These are phyloP conservation scores for Chanos chanos DNA, from an alignment of 2,797 vertebrate species.

Conservation along the genomic window DNA sequence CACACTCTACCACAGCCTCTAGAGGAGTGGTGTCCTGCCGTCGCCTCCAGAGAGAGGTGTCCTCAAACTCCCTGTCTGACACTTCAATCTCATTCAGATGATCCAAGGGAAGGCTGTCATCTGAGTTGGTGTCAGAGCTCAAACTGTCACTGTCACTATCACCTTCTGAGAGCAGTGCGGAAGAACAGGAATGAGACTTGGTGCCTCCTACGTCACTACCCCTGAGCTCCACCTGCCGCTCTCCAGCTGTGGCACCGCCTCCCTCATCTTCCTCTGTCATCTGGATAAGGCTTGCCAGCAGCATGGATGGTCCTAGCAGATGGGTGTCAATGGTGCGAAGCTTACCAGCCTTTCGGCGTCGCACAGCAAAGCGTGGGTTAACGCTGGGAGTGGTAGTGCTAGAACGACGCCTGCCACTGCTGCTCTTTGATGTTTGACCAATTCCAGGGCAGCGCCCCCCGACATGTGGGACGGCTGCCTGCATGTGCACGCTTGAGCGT, in stretches of 20 bases:
- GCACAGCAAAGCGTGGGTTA: conserved; percentile 79
- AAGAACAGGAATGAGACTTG: conserved; percentile 43
- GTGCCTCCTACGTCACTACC: conserved; percentile 11
- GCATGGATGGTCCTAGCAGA: conserved; percentile 74
- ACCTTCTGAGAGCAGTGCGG: conserved; percentile 56
- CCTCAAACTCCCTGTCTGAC: conserved; percentile 35
- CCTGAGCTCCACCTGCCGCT: conserved; percentile 60
- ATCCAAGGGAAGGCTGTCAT: conserved; percentile 45
- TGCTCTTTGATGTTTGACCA: conserved; percentile 28
- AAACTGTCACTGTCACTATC: conserved; percentile 39
- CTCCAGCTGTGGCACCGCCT: conserved; percentile 15
- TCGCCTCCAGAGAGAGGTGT: conserved; percentile 5
- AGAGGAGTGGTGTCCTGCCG: conserved; percentile 23
- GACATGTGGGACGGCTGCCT: conserved; percentile 7
- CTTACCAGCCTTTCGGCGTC: conserved; percentile 50
- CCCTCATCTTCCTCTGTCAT: conserved; percentile 65
- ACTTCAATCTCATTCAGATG: conserved; percentile 40
- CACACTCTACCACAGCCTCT: conserved; percentile 28
- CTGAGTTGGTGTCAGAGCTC: conserved; percentile 50
- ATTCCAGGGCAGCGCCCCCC: conserved; percentile 29
- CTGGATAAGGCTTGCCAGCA: conserved; percentile 76
- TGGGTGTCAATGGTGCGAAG: conserved; percentile 64
- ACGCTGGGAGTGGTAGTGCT: conserved; percentile 78
- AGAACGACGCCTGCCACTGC: conserved; percentile 69
- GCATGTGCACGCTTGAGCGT: conserved; percentile 67